Percentiles rank a stretch among this genome's conserved stretches.
These are phyloP conservation scores for Meriones unguiculatus DNA, from an alignment of 2,113 vertebrate genomes.

Conservation along the genomic window DNA sequence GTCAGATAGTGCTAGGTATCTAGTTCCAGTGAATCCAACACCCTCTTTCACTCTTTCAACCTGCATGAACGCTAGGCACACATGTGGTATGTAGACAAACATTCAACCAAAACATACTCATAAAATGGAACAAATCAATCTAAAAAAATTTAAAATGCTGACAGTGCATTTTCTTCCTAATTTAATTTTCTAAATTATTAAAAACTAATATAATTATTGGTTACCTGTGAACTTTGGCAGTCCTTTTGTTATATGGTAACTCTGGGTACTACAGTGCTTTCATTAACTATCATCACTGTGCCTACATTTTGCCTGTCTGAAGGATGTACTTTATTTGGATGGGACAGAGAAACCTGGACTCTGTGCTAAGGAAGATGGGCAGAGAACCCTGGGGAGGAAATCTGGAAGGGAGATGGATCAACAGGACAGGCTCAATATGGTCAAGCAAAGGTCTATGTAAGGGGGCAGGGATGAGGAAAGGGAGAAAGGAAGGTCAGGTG, in stretches of 20 bases:
- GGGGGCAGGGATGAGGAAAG: not conserved
- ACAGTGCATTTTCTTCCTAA: not conserved
- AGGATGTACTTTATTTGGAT: not conserved
- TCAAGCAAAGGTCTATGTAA: not conserved
- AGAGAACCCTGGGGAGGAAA: not conserved
- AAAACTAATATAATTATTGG: not conserved
- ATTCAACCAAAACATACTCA: not conserved
- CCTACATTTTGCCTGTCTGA: not conserved
- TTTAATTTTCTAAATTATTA: conserved; percentile 21
- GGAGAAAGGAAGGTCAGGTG: not conserved
- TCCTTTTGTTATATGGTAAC: not conserved
- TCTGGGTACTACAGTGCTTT: not conserved
- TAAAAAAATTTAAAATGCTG: not conserved
- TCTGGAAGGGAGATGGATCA: not conserved
- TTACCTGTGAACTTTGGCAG: not conserved
- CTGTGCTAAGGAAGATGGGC: not conserved
- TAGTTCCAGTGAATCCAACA: not conserved
- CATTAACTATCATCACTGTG: not conserved
- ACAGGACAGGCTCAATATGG: not conserved
- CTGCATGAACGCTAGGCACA: not conserved
- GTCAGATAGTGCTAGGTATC: too few species aligned
- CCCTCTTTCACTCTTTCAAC: too few species aligned
- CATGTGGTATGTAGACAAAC: not conserved
- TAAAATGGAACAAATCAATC: not conserved
- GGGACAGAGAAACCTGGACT: not conserved